phyloP scores from a whole-genome alignment of 2,113 vertebrate genomes.

The Clarias magur region DNA sequence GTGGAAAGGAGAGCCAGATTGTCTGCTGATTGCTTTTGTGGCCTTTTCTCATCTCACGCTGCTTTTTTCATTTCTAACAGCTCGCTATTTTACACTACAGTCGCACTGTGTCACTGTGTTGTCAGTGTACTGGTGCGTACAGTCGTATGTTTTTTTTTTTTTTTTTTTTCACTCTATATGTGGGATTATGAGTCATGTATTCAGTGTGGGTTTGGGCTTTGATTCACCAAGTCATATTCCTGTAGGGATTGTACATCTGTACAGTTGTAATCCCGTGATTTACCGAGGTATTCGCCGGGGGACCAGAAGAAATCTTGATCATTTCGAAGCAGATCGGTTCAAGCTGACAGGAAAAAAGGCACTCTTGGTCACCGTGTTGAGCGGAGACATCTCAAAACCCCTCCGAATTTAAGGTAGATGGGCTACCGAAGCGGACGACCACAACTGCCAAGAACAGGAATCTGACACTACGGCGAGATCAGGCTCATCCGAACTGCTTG shows the following conservation, averaged over 20 bases:
- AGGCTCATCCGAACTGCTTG: not conserved
- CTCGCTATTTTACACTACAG: not conserved
- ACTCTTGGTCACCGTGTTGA: not conserved
- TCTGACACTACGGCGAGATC: not conserved
- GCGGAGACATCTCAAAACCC: not conserved
- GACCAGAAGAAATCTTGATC: not conserved
- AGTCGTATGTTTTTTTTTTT: not conserved
- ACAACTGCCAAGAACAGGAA: not conserved
- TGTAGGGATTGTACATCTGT: not conserved
- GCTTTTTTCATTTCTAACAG: slow-evolving; percentile 21
- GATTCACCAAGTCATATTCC: not conserved
- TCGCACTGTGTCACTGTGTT: not conserved
- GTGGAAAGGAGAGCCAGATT: slow-evolving; percentile 38
- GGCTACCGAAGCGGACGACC: not conserved
- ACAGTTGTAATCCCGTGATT: not conserved
- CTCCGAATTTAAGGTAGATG: not conserved
- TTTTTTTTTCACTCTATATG: not conserved
- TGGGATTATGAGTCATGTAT: not conserved
- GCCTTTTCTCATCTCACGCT: not conserved
- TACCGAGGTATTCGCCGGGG: not conserved
- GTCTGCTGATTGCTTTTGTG: slow-evolving; percentile 37
- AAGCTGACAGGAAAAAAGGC: not conserved
- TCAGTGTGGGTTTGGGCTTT: not conserved
- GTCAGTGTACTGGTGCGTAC: not conserved
- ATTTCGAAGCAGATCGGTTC: not conserved